These are phyloP conservation scores for Rhamphomyia laevipes DNA, from an alignment of 2,888 invertebrate genomes.

Conservation along the genomic window DNA sequence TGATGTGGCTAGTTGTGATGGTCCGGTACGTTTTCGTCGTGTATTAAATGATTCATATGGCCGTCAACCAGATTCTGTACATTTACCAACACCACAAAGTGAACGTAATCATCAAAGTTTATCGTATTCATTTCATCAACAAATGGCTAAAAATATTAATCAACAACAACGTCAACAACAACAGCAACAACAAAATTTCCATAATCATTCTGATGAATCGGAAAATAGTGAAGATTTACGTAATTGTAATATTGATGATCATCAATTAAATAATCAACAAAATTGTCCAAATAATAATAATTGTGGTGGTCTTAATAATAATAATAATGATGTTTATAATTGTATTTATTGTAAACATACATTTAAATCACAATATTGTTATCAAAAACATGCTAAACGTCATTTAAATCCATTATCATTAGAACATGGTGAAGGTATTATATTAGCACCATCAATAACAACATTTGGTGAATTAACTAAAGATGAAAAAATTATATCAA, in stretches of 20 bases:
- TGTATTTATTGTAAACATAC: slow-evolving; percentile 68
- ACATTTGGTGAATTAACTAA: neutral
- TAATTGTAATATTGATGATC: slow-evolving; percentile 6
- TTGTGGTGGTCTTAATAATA: slow-evolving; percentile 16
- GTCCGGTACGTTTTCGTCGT: slow-evolving; percentile 75
- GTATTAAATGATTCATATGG: slow-evolving; percentile 74
- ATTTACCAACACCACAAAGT: slow-evolving; percentile 19
- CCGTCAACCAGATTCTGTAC: slow-evolving; percentile 33
- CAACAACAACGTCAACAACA: slow-evolving; percentile 23
- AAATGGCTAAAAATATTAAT: slow-evolving; percentile 36
- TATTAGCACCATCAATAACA: slow-evolving; percentile 1
- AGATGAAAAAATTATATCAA: slow-evolving; percentile 10
- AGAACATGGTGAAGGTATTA: slow-evolving; percentile 17
- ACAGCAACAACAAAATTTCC: slow-evolving; percentile 6
- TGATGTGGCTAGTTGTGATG: slow-evolving; percentile 86
- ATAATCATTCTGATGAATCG: slow-evolving; percentile 23
- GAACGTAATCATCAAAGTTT: slow-evolving; percentile 35
- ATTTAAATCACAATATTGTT: slow-evolving; percentile 76
- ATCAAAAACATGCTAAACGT: slow-evolving; percentile 63
- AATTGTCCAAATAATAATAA: slow-evolving; percentile 7
- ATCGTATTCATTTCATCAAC: slow-evolving; percentile 36
- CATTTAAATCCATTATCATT: slow-evolving; percentile 52
- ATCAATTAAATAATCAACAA: slow-evolving; percentile 13
- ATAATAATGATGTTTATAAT: slow-evolving; percentile 48
- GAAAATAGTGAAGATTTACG: slow-evolving; percentile 22